Base-by-base conservation (phyloP, 92 coral and sea anemone genomes). In the Hydrozoanthus gracilis region DNA sequence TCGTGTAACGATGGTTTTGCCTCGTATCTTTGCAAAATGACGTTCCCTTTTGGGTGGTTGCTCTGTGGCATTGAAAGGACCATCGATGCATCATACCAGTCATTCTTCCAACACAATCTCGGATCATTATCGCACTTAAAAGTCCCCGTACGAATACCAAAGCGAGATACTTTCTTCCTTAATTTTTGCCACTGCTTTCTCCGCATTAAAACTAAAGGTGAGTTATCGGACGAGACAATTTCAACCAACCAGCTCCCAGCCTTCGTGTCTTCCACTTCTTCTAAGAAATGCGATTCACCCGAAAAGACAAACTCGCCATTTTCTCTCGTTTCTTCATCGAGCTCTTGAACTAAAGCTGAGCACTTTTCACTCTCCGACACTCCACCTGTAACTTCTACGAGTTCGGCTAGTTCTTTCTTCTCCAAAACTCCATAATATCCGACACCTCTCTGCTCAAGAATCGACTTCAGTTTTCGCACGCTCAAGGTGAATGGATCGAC, bases 211-310 rank as follows among this genome's bases (percentile, higher is more conserved):
- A 45, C 49, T 3, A 8, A 10, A 6, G 95, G 95, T 2, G 93
- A 51, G 2, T 65, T 86, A 6, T 92, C 94, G 3, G 89, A 65
- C 5, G 98, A 98, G 52, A 97, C 91, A 86, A 97, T 91, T 82
- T 95, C 97, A 66, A 97, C 96, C 48, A 97, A 84, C 99, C 99
- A 97, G 78, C 97, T 91, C 82, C 98, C 98, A 0, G 99, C 99
- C 73, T 97, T 97, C 16, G 99, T 97, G 87, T 97, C 99, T 88
- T 97, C 99, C 49, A 97, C 96, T 62, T 97, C 98, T 71, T 97
- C 99, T 44, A 94, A 95, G 86, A 97, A 92, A 77, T 97, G 99
- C 68, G 99, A 95, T n/a, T 95, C 96, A 8, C 97, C 93, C 45
- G 95, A 91, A 60, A 97, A 97, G 3, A 86, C 89, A 70, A 92